Percentiles rank a stretch among this genome's conserved stretches.
These are phyloP conservation scores for Agonopterix arenella DNA, from an alignment of 2,888 invertebrate species.

Conservation along the genomic window DNA sequence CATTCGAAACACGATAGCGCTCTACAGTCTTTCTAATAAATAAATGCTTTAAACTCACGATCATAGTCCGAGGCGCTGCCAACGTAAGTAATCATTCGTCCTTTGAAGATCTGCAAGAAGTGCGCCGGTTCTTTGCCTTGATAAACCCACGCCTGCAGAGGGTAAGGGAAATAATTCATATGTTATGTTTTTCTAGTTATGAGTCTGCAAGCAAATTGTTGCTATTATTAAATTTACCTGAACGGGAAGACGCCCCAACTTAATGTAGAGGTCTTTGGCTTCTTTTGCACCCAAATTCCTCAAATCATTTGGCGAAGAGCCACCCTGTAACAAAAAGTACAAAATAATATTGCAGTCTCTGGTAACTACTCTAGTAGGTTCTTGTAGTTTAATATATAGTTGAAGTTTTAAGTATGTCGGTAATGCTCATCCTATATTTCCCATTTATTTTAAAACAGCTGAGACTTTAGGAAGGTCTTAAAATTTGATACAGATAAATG, in stretches of 20 bases:
- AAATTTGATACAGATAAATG: too few species aligned
- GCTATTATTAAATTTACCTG: conserved; percentile 43
- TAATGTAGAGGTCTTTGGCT: conserved; percentile 74
- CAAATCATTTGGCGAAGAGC: conserved; percentile 85
- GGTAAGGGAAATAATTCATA: too few species aligned
- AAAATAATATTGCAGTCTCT: too few species aligned
- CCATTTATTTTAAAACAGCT: too few species aligned
- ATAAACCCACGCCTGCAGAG: conserved; percentile 81
- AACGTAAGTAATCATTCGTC: conserved; percentile 86
- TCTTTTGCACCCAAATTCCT: conserved; percentile 82
- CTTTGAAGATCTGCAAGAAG: conserved; percentile 92
- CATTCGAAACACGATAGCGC: too few species aligned
- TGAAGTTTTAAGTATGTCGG: too few species aligned
- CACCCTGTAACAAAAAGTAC: conserved; percentile 74
- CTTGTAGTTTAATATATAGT: too few species aligned
- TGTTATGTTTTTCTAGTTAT: not conserved
- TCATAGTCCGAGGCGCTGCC: conserved; percentile 81
- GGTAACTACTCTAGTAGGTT: too few species aligned
- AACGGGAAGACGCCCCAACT: conserved; percentile 67
- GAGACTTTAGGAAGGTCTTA: too few species aligned
- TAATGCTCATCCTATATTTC: too few species aligned
- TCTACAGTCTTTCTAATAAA: not conserved
- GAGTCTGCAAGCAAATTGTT: not conserved
- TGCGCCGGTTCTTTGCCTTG: conserved; percentile 95
- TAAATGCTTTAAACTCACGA: conserved; percentile 58